Evolutionary conservation across 2,797 vertebrate species (phyloP).

Genomic region (Hoplostethus mediterraneus): DNA sequence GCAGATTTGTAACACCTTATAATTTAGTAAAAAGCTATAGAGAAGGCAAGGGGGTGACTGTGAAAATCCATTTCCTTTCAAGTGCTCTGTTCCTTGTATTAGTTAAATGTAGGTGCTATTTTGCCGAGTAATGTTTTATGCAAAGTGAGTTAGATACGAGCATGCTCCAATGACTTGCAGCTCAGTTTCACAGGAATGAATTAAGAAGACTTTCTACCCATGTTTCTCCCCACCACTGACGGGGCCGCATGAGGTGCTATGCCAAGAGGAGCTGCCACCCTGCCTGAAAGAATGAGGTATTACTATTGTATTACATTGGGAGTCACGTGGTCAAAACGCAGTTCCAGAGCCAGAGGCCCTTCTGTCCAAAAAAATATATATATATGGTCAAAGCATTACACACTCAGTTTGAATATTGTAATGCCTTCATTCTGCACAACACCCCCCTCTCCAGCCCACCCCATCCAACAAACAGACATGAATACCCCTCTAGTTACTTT

Average conservation of each 20-base stretch:
- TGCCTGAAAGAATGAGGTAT: constrained; percentile 13
- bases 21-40: constrained; percentile 2
- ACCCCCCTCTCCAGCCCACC: neutral
- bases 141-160: neutral
- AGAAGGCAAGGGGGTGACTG: constrained; percentile 23
- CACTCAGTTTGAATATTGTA: neutral
- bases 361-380: neutral
- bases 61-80: constrained; percentile 25
- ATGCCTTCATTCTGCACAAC: constrained; percentile 13
- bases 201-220: constrained; percentile 14
- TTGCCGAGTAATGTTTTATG: neutral
- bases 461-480: constrained; percentile 8
- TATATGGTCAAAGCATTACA: neutral
- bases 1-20: neutral
- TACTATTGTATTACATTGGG: neutral
- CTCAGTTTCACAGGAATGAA: constrained; percentile 10
- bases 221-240: constrained; percentile 5
- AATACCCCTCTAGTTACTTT: constrained; percentile 19
- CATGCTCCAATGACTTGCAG: constrained; percentile 18
- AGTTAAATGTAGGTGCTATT: constrained; percentile 11
- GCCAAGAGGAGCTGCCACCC: constrained; percentile 6
- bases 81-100: constrained; percentile 12
- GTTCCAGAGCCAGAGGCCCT: neutral
- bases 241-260: neutral
- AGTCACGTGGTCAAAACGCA: neutral